Conservation (phyloP, 2,888 invertebrate genomes). For the Meta bourneti region DNA sequence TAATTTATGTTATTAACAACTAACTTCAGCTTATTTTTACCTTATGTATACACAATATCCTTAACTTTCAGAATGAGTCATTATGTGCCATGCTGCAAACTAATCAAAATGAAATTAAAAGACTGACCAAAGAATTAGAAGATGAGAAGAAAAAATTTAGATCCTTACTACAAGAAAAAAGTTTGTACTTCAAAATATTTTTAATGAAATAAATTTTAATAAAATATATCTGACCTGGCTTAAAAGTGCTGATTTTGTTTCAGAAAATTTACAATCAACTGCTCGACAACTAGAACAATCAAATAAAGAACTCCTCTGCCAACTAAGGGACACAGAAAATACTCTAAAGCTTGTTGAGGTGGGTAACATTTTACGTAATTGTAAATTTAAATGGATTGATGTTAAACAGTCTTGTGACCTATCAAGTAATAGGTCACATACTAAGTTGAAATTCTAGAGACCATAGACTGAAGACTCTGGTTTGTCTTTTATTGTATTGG, state of each 20-base stretch:
- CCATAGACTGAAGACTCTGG: too few relatives aligned
- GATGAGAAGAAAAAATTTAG: slow-evolving; percentile 30
- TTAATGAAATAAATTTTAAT: not conserved
- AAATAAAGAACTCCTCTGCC: not conserved
- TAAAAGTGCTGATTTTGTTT: not conserved
- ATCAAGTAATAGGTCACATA: too few relatives aligned
- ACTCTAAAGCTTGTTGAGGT: slow-evolving; percentile 20
- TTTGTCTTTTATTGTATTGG: too few relatives aligned
- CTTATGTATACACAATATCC: too few relatives aligned
- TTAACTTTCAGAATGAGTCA: slow-evolving; percentile 31
- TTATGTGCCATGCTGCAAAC: slow-evolving; percentile 30
- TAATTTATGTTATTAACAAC: too few relatives aligned
- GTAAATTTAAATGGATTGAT: not conserved
- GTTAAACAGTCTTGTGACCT: too few relatives aligned
- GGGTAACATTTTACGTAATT: not conserved
- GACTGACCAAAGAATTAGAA: slow-evolving; percentile 32
- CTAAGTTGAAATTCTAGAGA: too few relatives aligned
- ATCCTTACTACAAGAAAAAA: slow-evolving; percentile 33
- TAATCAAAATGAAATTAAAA: slow-evolving; percentile 12
- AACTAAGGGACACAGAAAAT: slow-evolving; percentile 34
- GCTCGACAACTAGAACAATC: slow-evolving; percentile 20
- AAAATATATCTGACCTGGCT: not conserved
- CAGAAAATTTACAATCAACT: slow-evolving; percentile 25
- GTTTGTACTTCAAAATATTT: slow-evolving; percentile 5
- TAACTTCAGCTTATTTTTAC: too few relatives aligned